phyloP scores from a whole-genome alignment of 2,797 vertebrate species.

The Myioborus melanocephalus region DNA sequence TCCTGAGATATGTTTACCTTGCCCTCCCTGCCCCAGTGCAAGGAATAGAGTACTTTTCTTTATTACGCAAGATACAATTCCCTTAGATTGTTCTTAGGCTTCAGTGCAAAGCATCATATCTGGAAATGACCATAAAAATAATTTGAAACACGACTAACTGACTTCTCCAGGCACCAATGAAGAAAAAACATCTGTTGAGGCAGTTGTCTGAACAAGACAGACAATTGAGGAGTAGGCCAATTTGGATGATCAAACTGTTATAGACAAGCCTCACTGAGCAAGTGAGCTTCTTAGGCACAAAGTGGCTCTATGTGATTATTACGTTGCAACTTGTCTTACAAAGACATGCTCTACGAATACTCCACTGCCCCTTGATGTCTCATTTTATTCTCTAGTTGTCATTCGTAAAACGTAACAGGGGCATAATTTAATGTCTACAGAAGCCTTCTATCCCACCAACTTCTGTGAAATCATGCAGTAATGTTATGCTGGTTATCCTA shows the following conservation, averaged over 20 bases:
- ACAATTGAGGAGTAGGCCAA: fast-evolving
- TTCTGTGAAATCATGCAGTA: not conserved
- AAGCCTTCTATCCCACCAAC: not conserved
- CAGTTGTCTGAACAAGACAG: not conserved
- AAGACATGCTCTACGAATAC: not conserved
- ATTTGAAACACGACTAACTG: not conserved
- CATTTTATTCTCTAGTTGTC: not conserved
- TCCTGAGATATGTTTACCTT: not conserved
- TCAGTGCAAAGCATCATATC: not conserved
- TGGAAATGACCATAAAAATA: not conserved
- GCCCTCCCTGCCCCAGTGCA: fast-evolving
- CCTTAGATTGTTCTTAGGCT: not conserved
- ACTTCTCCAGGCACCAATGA: not conserved
- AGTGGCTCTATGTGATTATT: not conserved
- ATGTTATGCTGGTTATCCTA: conserved; percentile 66
- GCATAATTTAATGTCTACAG: not conserved
- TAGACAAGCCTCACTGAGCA: not conserved
- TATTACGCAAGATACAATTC: not conserved
- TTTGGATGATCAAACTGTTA: not conserved
- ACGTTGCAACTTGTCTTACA: not conserved
- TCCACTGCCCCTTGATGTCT: not conserved
- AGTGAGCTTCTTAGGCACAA: not conserved
- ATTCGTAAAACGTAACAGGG: not conserved
- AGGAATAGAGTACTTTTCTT: not conserved
- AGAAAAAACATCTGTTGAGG: not conserved